Base-by-base conservation (phyloP, 2,113 vertebrate genomes). In the Rutilus rutilus region DNA sequence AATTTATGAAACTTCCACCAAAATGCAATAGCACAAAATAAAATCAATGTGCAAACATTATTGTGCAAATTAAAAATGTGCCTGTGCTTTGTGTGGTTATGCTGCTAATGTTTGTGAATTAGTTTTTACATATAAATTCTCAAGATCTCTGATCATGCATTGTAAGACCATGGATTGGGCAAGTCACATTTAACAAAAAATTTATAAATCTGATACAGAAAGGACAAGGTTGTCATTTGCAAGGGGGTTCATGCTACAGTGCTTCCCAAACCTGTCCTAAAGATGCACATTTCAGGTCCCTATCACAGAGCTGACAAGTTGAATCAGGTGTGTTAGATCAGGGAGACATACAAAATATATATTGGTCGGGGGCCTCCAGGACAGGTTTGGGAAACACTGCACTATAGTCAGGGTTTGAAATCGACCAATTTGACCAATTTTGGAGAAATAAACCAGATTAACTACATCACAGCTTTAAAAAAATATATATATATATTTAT, bases 11-110 rank as follows among this genome's bases (percentile, higher is more conserved):
- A 86, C 14, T 80, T 78, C 27, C 42, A 73, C 9, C n/a, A 42
- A 85, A 78, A 85, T 19, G 30, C 62, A 71, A 81, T 50, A 64
- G 74, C n/a, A n/a, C 50, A 7, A 57, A 73, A 78, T 21, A 27
- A 14, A 59, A 81, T 27, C 45, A 64, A 59, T 30, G 78, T 62
- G 64, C 65, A 50, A 81, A 62, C 25, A 42, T 45, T 6, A 78
- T 33, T 27, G 57, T 85, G 83, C 27, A 27, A 50, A 77, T 65
- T 15, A 27, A 71, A 77, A 47, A 23, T 3, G 8, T 15, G 42
- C 23, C 39, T 65, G 59, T 52, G 45, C n/a, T 33, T 59, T 36
- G 23, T 36, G 15, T 23, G 62, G 42, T 85, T 71, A 19, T 69
- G 33, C 65, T 39, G 30, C 33, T 69, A 15, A 17, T 67, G 27